Conservation (phyloP, 2,888 invertebrate species). For the Unio pictorum region DNA sequence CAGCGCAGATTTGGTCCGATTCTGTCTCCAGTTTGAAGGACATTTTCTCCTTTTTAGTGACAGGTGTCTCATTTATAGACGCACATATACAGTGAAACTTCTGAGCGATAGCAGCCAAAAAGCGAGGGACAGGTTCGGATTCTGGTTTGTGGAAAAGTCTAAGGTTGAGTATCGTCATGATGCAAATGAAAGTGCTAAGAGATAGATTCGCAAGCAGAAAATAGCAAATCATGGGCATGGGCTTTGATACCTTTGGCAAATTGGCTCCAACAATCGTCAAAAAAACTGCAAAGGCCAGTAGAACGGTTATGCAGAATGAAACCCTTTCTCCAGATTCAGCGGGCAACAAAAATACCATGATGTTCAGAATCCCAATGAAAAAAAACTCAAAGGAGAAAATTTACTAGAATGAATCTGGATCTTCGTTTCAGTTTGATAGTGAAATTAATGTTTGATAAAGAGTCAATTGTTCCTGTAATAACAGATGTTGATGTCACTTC, state of each 20-base stretch:
- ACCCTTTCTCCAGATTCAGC: no score
- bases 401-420: constrained; percentile 15
- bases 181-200: no score
- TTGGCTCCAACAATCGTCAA: no score
- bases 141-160: no score
- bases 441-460: constrained; percentile 4
- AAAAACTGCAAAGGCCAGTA: no score
- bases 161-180: no score
- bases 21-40: not conserved
- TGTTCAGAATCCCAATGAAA: no score
- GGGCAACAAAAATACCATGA: no score
- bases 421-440: constrained; percentile 20
- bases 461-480: not conserved
- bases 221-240: no score
- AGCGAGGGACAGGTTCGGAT: constrained; percentile 2
- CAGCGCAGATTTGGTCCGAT: not conserved
- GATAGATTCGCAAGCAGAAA: no score
- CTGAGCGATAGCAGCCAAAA: not conserved
- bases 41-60: constrained; percentile 1
- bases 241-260: no score
- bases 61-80: not conserved
- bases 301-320: no score
- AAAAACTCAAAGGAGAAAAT: constrained; percentile 24
- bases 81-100: constrained; percentile 1
- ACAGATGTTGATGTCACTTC: not conserved